phyloP scores from a whole-genome alignment of 23 tunicate species.

The Diplosoma virens region DNA sequence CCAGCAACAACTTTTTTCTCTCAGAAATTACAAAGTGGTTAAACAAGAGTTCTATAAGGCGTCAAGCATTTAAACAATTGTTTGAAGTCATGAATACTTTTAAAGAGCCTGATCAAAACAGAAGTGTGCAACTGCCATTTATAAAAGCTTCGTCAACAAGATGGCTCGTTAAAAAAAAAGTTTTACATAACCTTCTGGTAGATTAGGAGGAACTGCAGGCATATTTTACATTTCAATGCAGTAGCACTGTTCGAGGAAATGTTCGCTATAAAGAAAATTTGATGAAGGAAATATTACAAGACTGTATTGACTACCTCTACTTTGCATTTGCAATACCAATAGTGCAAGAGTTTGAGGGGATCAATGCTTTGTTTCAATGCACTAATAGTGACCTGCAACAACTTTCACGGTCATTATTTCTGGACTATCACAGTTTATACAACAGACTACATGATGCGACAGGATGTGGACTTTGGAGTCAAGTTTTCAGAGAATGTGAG shows the following conservation, averaged over 20 bases:
- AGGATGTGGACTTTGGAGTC: slow-evolving; percentile 25
- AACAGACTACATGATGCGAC: background rate
- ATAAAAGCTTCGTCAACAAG: slow-evolving; percentile 32
- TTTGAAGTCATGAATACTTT: slow-evolving; percentile 30
- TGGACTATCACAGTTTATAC: slow-evolving; percentile 6
- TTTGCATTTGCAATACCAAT: too few species aligned
- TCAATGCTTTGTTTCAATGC: too few species aligned
- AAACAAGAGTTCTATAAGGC: slow-evolving; percentile 19
- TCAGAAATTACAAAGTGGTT: slow-evolving; percentile 40
- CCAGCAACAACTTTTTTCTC: background rate
- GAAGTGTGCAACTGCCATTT: slow-evolving; percentile 39
- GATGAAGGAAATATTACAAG: slow-evolving; percentile 35
- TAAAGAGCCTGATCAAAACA: slow-evolving; percentile 5
- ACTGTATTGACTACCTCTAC: too few species aligned
- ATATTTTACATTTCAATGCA: background rate
- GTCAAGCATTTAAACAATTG: too few species aligned
- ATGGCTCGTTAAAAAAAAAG: slow-evolving; percentile 27
- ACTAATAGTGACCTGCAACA: too few species aligned
- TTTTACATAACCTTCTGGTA: slow-evolving; percentile 16
- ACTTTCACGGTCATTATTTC: background rate
- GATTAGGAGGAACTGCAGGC: slow-evolving; percentile 14
- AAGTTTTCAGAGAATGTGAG: slow-evolving; percentile 23
- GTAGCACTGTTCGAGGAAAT: background rate
- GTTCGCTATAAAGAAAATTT: slow-evolving; percentile 32
- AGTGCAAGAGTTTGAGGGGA: too few species aligned